Evolutionary conservation across 2,113 vertebrate genomes (phyloP).

Genomic region (Mellivora capensis): DNA sequence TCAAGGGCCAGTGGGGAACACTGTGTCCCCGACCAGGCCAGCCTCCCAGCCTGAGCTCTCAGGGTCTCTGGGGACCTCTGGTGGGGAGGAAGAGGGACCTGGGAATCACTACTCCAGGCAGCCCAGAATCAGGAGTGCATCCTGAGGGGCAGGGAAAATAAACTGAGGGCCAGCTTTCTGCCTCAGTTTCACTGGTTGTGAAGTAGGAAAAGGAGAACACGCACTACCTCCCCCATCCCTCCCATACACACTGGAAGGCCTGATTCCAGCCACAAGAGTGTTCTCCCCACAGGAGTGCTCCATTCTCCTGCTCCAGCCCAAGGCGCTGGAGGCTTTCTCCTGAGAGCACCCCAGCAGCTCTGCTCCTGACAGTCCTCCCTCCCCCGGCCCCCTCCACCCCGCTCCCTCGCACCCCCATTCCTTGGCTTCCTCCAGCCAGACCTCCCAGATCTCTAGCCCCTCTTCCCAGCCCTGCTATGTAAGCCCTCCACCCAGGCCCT

Average conservation of each 20-base stretch:
- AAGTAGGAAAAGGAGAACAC: not conserved
- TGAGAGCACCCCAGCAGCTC: not conserved
- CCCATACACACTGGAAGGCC: not conserved
- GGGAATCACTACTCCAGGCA: not conserved
- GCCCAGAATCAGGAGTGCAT: not conserved
- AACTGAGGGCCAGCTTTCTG: not conserved
- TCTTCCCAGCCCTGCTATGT: not conserved
- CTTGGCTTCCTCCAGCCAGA: not conserved
- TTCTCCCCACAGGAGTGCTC: not conserved
- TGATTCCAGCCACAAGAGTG: not conserved
- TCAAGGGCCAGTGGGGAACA: constrained; percentile 58
- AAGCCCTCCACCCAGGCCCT: not conserved
- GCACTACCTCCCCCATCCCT: not conserved
- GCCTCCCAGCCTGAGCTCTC: not conserved
- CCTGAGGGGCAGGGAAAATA: not conserved
- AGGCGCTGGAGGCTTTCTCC: not conserved
- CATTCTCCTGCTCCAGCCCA: not conserved
- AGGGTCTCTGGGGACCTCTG: constrained; percentile 44
- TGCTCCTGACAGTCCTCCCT: not conserved
- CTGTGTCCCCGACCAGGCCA: not conserved
- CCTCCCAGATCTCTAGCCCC: not conserved
- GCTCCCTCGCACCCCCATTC: not conserved
- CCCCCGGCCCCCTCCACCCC: not conserved
- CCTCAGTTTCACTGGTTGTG: not conserved
- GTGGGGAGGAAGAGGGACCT: not conserved